Evolutionary conservation across 1,140 invertebrate species (phyloP), one percentile per base, ranked within the genome.

Genomic region (Paracyclopina nana): DNA sequence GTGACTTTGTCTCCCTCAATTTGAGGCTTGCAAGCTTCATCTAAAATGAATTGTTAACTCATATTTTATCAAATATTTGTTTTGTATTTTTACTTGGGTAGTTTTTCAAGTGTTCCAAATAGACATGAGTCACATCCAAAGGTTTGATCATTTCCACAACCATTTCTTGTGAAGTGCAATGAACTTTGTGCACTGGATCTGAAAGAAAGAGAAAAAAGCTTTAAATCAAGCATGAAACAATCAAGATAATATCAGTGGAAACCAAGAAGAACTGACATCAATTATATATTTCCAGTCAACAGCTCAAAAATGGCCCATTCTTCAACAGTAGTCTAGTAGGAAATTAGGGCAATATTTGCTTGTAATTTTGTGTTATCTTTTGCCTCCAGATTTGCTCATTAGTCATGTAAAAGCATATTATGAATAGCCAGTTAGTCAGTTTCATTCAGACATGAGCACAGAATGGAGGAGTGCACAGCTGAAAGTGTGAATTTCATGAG

Each of bases 1-100:
- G 48, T 50, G 16, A 30, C 48, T 26, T 50, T 50, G 9, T 26
- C 30, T 25, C 29, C 29, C 29, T 50, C 48, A 42, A 50, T 50
- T 22, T n/a, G 16, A 29, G 48, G 30, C 25, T 50, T 38, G 29
- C 48, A 50, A 2, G 43, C 16, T 45, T 20, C 14, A n/a, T 45
- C 43, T 45, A 22, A 3, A 45, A 38, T 4, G 8, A 38, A 38
- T 3, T 16, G 20, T 38, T 9, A 9, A 31, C 14, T 31, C 9
- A 31, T 9, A 31, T 31, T 31, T 31, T 9, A 31, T 9, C 9
- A 14, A 9, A 9, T 9, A 31, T 14, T 31, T 14, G 9, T 9
- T 31, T 31, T 14, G 9, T 9, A 38, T 16, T 16, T 20, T 38
- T 20, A 38, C 34, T 20, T 38, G 34, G 34, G 8, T 38, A 38